Base-by-base conservation (phyloP, 2,113 vertebrate species). In the Rafetus swinhoei region DNA sequence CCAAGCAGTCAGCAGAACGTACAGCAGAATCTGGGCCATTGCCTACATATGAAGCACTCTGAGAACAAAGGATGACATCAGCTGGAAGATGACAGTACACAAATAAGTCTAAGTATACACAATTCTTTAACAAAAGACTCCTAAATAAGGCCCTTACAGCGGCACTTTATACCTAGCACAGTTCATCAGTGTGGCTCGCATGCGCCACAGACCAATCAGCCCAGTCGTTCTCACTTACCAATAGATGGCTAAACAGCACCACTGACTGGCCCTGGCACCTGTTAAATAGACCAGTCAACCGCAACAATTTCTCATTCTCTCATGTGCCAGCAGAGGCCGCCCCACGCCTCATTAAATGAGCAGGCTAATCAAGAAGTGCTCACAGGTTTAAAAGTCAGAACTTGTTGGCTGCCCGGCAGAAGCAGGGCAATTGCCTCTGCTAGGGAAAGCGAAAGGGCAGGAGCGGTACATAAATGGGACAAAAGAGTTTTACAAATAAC, bases 271-370 rank as follows among this genome's bases (percentile, higher is more conserved):
- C 9, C 19, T 82, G 81, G 24, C 74, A 79, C 81, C 84, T 57
- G 74, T 52, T 79, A 65, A 80, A 54, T 72, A 72, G 27, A 52
- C 4, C 1, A 4, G 12, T 35, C 80, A 35, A 19, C 16, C 53
- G 60, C 13, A 35, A 60, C 65, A 74, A 25, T 50, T 53, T 18
- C 35, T n/a, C 25, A 84, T 84, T 79, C 59, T 54, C 32, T 83
- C 12, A 52, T 2, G 0, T 62, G 10, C 88, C 97, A 85, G 93
- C 74, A 96, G 97, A 96, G 95, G 96, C 85, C 90, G 65, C 82
- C 69, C 35, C 50, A 65, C 14, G 79, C 95, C 88, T 86, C 72
- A 22, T 9, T 39, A 85, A 79, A 32, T 65, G 62, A 87, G 53
- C 13, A 39, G 32, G 10, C 7, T 50, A 77, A 45, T 77, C 50